These are phyloP conservation scores for Discoglossus pictus DNA, from an alignment of 2,797 vertebrate genomes.

Conservation along the genomic window DNA sequence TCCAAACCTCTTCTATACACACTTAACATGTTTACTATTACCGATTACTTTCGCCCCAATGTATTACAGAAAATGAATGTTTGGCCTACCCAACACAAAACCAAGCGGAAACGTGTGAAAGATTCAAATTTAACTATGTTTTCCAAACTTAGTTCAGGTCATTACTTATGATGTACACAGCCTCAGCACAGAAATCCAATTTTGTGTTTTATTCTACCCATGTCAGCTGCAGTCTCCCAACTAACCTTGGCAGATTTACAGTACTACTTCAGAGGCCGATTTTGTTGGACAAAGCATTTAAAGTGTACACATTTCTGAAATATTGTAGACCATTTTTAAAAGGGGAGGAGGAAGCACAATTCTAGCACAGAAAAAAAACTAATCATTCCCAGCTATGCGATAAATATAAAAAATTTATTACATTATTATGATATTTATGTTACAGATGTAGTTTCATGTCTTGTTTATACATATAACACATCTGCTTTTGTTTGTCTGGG, in stretches of 20 bases:
- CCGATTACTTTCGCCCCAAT: slow-evolving; percentile 10
- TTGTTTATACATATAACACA: slow-evolving; percentile 12
- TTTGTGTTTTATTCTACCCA: slow-evolving; percentile 33
- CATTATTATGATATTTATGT: slow-evolving; percentile 4
- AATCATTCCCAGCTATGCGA: background rate
- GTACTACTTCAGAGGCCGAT: slow-evolving; percentile 13
- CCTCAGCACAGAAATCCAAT: slow-evolving; percentile 38
- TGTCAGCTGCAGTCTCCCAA: slow-evolving; percentile 34
- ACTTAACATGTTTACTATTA: background rate
- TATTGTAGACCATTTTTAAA: slow-evolving; percentile 28
- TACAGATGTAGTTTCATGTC: background rate
- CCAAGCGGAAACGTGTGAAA: slow-evolving; percentile 24
- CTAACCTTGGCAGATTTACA: slow-evolving; percentile 48
- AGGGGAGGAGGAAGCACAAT: background rate
- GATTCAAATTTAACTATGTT: slow-evolving; percentile 47
- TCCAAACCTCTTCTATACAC: background rate
- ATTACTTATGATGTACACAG: slow-evolving; percentile 39
- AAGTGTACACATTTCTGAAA: slow-evolving; percentile 27
- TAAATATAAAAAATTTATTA: slow-evolving; percentile 12
- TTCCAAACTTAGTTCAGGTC: slow-evolving; percentile 42
- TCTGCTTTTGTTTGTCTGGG: slow-evolving; percentile 5
- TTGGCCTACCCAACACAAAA: slow-evolving; percentile 15
- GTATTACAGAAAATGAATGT: slow-evolving; percentile 3
- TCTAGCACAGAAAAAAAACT: slow-evolving; percentile 15
- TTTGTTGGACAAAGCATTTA: slow-evolving; percentile 16